Evolutionary conservation across 1,140 invertebrate genomes (phyloP), one percentile per base, ranked within the genome.

Genomic region (Drosophila yakuba): DNA sequence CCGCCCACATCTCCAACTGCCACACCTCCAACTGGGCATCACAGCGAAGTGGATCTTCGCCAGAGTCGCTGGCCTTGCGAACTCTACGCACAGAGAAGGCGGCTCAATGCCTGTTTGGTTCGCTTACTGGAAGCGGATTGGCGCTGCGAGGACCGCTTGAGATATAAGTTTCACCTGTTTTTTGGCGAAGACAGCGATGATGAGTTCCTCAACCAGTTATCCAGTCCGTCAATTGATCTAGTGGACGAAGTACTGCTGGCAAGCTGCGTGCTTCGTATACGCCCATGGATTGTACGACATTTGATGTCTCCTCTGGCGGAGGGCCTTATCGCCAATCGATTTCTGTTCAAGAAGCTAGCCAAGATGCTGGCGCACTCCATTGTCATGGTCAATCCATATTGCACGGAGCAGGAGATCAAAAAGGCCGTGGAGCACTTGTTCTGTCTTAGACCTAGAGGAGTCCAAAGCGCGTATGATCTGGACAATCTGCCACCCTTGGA

Each of bases 41-140:
- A 35, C 11, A 55, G 51, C n/a, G 50, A 28, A 12, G 60, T 43
- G 20, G 54, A 91, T 76, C 66, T 92, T n/a, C 55, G 80, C 0
- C 56, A 83, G 35, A 92, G 91, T 50, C 72, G 67, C n/a, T 92
- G 91, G 91, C 91, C 91, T n/a, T 92, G 91, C 36, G 91, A 92
- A 56, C 56, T 92, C 6, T 92, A 89, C 62, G 91, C 83, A 0
- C 90, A 91, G 38, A 67, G 77, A 2, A 78, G 78, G 1, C 57
- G 59, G 1, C 76, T 92, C 0, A 85, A 62, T 32, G 71, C 75
- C 1, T 84, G 71, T 1, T 48, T 92, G 23, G 73, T 74, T 12
- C 69, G 71, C 0, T 14, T 83, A 2, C 28, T 92, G 6, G 91
- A 92, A 15, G 71, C 73, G n/a, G 90, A 91, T 56, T 79, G 90